phyloP scores from a whole-genome alignment of 2,797 vertebrate genomes.

The Sebastes kiyomatsui region DNA sequence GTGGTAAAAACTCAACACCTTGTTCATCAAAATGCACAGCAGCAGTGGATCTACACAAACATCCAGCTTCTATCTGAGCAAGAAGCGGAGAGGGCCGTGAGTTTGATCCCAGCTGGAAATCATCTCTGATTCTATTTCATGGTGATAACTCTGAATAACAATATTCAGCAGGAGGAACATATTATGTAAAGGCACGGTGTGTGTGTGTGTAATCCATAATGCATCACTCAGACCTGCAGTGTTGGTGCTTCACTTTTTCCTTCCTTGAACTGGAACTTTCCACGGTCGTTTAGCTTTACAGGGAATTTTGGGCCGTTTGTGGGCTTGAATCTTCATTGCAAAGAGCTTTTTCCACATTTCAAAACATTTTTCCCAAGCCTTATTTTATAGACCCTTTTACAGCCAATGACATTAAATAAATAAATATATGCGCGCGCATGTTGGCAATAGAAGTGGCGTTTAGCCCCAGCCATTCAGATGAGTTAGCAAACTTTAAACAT shows the following conservation, averaged over 20 bases:
- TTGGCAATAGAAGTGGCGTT: too few species aligned
- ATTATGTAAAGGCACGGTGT: constrained; percentile 3
- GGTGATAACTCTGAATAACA: constrained; percentile 40
- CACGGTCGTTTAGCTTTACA: not conserved
- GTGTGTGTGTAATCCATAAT: constrained; percentile 31
- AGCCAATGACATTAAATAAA: too few species aligned
- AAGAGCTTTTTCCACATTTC: not conserved
- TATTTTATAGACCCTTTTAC: too few species aligned
- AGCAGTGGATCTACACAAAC: not conserved
- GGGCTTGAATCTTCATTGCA: not conserved
- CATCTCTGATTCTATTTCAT: constrained; percentile 50
- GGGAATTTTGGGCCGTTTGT: not conserved
- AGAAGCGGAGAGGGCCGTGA: not conserved
- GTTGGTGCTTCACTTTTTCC: not conserved
- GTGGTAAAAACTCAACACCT: not conserved
- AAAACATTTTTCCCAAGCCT: not conserved
- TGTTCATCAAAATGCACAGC: constrained; percentile 22
- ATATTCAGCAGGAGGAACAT: constrained; percentile 27
- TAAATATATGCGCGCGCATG: too few species aligned
- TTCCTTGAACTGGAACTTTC: not conserved
- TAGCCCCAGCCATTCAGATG: too few species aligned
- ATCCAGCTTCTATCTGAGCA: not conserved
- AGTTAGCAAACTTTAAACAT: too few species aligned
- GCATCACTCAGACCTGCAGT: constrained; percentile 10
- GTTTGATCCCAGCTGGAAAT: constrained; percentile 56